Evolutionary conservation across 2,113 vertebrate genomes (phyloP).

Genomic region (Malaclemys terrapin): DNA sequence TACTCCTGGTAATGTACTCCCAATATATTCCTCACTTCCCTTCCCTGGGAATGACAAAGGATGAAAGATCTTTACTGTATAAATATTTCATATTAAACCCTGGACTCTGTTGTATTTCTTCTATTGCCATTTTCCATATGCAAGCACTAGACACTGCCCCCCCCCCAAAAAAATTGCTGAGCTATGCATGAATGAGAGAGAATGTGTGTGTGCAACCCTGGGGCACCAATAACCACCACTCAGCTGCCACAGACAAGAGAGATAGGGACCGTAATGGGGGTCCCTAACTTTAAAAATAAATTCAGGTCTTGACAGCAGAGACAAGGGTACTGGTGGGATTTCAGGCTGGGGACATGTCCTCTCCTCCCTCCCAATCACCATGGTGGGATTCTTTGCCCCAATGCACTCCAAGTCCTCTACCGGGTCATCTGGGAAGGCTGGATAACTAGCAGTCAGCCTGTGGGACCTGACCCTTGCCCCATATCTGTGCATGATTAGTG

Average conservation of each 20-base stretch:
- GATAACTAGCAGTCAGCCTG: not conserved
- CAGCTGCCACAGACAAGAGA: not conserved
- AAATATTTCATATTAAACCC: slow-evolving; percentile 87
- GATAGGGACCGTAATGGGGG: accelerated
- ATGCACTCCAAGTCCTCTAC: not conserved
- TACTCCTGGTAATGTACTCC: slow-evolving; percentile 85
- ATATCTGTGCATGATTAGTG: not conserved
- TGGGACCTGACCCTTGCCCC: not conserved
- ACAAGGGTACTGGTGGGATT: not conserved
- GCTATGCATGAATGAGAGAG: slow-evolving; percentile 36
- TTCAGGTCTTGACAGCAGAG: not conserved
- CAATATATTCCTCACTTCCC: slow-evolving; percentile 83
- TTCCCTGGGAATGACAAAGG: slow-evolving; percentile 82
- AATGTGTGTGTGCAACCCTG: slow-evolving; percentile 1
- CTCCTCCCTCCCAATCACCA: no score
- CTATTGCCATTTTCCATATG: slow-evolving; percentile 83
- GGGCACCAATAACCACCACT: not conserved
- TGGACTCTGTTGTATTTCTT: slow-evolving; percentile 81
- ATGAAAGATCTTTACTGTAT: slow-evolving; percentile 86
- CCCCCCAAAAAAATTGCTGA: slow-evolving; percentile 63
- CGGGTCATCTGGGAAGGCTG: accelerated
- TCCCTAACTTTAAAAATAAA: not conserved
- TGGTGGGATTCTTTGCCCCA: not conserved
- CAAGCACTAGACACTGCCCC: slow-evolving; percentile 75
- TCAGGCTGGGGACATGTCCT: no score